Evolutionary conservation across 2,888 invertebrate species (phyloP).

Genomic region (Leucoptera coffeella): DNA sequence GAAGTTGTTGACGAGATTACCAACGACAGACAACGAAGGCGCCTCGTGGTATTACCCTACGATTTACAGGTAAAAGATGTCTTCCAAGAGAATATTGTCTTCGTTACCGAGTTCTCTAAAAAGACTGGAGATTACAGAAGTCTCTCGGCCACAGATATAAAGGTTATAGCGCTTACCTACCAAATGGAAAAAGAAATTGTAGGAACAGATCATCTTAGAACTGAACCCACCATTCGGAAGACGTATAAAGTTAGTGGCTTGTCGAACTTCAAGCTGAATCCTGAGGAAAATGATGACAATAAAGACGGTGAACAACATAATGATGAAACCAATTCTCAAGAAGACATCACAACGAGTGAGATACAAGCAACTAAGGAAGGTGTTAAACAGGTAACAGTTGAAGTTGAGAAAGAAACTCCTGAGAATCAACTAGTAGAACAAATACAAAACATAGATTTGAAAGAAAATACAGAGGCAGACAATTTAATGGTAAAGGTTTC

Average conservation of each 20-base stretch:
- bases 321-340: not conserved
- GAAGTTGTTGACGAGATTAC: slow-evolving; percentile 88
- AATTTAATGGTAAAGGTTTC: slow-evolving; percentile 26
- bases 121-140: slow-evolving; percentile 94
- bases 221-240: slow-evolving; percentile 58
- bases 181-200: slow-evolving; percentile 81
- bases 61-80: slow-evolving; percentile 80
- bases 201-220: slow-evolving; percentile 69
- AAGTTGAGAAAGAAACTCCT: too few species aligned
- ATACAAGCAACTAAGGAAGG: slow-evolving; percentile 6
- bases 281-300: slow-evolving; percentile 8
- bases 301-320: slow-evolving; percentile 6
- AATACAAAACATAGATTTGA: slow-evolving; percentile 31
- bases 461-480: slow-evolving; percentile 24
- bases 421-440: slow-evolving; percentile 16
- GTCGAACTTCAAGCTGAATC: slow-evolving; percentile 22
- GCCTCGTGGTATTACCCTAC: slow-evolving; percentile 86
- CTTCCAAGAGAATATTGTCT: slow-evolving; percentile 70
- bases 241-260: slow-evolving; percentile 46
- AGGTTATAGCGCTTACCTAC: slow-evolving; percentile 91
- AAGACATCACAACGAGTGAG: slow-evolving; percentile 2
- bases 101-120: slow-evolving; percentile 88
- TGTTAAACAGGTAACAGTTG: slow-evolving; percentile 15
- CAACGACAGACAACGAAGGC: slow-evolving; percentile 76
- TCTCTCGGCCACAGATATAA: slow-evolving; percentile 91